Conservation (phyloP, 2,888 invertebrate genomes). For the Machimus atricapillus region DNA sequence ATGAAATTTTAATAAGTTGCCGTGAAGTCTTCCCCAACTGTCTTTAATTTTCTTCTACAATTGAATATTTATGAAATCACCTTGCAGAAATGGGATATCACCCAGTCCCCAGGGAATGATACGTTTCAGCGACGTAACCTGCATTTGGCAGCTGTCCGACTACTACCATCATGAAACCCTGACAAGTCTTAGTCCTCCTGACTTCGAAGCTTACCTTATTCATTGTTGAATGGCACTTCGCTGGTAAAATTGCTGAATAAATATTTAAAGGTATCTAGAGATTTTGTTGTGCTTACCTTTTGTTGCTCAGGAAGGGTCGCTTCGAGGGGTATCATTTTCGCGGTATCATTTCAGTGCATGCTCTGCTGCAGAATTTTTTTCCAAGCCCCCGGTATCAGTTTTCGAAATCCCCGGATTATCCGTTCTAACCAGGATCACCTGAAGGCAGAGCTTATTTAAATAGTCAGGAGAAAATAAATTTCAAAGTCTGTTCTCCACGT, state of each 20-base stretch:
- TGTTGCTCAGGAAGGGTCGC: background rate
- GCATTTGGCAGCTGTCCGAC: conserved; percentile 5
- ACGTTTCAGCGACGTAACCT: background rate
- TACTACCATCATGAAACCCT: background rate
- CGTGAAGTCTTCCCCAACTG: background rate
- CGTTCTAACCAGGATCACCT: background rate
- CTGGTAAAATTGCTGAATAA: background rate
- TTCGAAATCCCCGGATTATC: background rate
- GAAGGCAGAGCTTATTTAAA: background rate
- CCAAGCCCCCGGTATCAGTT: background rate
- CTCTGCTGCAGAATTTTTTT: background rate
- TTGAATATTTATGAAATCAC: conserved; percentile 27
- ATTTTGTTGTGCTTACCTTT: background rate
- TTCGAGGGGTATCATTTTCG: background rate
- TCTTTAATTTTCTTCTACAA: conserved; percentile 17
- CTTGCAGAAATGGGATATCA: conserved; percentile 7
- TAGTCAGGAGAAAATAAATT: background rate
- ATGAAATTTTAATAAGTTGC: conserved; percentile 12
- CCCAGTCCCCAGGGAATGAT: background rate
- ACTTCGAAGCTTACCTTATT: background rate
- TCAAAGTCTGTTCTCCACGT: background rate
- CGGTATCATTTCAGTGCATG: background rate
- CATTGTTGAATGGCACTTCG: background rate
- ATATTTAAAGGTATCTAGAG: background rate
- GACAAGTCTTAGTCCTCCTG: background rate